Base-by-base conservation (phyloP, 2,888 invertebrate genomes). In the Anorthoa munda region DNA sequence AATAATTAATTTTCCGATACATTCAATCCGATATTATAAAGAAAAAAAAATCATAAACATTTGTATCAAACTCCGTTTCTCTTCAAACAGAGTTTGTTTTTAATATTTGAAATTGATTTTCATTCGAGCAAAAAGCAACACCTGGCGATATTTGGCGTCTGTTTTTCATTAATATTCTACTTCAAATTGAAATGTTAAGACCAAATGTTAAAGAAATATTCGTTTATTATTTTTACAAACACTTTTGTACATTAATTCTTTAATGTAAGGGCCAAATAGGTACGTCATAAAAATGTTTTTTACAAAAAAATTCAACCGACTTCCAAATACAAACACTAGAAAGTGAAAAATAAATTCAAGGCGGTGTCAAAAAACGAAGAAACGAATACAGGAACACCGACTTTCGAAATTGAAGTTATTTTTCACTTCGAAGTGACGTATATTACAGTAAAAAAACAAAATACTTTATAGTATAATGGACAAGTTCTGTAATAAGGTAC, bases 31-130 rank as follows among this genome's bases (percentile, higher is more conserved):
- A 45, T 46, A 69, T 56, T 21, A 15, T 60, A 66, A 66, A 66
- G n/a, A 51, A 63, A 81, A 69, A 26, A 45, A 77, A 82, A 72
- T 77, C 51, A 15, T 21, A 39, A 53, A 56, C 61, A 56, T 45
- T 63, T 59, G 18, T 81, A 79, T 68, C 45, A 59, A 81, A 61
- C 46, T 60, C 59, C 48, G 53, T 68, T 78, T 71, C 56, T 63
- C 51, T 64, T n/a, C 56, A 75, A 73, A 72, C 55, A 51, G 55
- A 59, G 66, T 77, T 72, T 72, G 80, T 81, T 79, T 80, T 81
- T 75, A 79, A 83, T 82, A 81, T 86, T 83, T 66, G 67, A 84
- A 81, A 82, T 78, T 83, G 77, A 79, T 84, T 84, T 79, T 77
- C 72, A 80, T 83, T 58, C 17, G 74, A 75, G 75, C 73, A 74